phyloP scores from a whole-genome alignment of 2,888 invertebrate species.

The Euclidia mi region DNA sequence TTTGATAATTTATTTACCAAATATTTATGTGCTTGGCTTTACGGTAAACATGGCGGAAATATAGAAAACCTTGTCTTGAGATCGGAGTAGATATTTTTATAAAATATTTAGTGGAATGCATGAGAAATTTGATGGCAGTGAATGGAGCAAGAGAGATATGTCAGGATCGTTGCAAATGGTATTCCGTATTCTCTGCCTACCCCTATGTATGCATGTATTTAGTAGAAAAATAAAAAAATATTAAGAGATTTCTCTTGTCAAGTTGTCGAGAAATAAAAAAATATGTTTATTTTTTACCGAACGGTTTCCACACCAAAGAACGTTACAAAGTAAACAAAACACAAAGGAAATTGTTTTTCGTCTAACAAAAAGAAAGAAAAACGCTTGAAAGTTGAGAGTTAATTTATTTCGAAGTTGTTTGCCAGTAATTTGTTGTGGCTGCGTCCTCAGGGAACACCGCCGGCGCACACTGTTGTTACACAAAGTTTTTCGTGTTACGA shows the following conservation, averaged over 20 bases:
- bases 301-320: constrained; percentile 64
- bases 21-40: too few species aligned
- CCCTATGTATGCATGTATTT: too few species aligned
- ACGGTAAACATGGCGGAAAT: too few species aligned
- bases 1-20: too few species aligned
- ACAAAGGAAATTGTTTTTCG: constrained; percentile 86
- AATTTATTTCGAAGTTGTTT: constrained; percentile 89
- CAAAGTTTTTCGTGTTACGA: constrained; percentile 81
- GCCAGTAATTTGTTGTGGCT: constrained; percentile 88
- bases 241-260: constrained; percentile 19
- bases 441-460: constrained; percentile 78
- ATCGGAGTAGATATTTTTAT: too few species aligned
- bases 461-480: constrained; percentile 75
- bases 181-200: too few species aligned
- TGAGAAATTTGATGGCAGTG: too few species aligned
- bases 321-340: constrained; percentile 75
- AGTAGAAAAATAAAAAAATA: too few species aligned
- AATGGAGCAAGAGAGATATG: too few species aligned
- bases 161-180: too few species aligned
- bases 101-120: too few species aligned
- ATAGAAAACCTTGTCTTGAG: too few species aligned
- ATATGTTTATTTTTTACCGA: constrained; percentile 59
- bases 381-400: constrained; percentile 87
- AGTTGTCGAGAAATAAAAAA: constrained; percentile 51
- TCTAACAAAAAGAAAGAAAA: constrained; percentile 83